phyloP scores from a whole-genome alignment of 2,888 invertebrate species.

The Malachius bipustulatus region DNA sequence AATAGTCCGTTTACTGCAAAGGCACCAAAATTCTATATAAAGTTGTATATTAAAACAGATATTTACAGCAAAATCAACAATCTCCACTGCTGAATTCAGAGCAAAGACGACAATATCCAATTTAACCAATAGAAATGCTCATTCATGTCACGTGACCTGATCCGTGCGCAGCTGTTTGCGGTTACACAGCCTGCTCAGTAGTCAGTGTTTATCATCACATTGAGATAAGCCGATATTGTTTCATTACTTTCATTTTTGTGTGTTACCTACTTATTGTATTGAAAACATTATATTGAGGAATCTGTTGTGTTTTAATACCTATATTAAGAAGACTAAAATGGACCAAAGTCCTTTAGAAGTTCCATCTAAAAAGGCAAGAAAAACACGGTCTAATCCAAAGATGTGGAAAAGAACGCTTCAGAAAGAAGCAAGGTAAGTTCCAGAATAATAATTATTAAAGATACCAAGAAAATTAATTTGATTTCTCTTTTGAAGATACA shows the following conservation, averaged over 20 bases:
- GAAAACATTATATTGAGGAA: background rate
- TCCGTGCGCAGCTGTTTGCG: background rate
- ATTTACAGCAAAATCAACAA: background rate
- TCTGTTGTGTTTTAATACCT: background rate
- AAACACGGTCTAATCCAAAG: background rate
- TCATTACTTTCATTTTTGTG: too few relatives aligned
- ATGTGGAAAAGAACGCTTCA: slow-evolving; percentile 1
- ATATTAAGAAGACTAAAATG: background rate
- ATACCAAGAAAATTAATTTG: slow-evolving; percentile 1
- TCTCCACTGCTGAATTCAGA: slow-evolving; percentile 1
- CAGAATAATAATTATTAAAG: background rate
- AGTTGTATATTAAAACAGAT: background rate
- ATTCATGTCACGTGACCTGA: background rate
- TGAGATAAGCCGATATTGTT: too few relatives aligned
- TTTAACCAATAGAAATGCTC: background rate
- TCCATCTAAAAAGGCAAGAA: background rate
- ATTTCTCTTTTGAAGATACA: background rate
- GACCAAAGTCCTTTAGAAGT: background rate
- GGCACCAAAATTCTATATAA: background rate
- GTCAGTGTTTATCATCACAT: too few relatives aligned
- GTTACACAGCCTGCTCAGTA: too few relatives aligned
- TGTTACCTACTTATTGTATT: background rate
- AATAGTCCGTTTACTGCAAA: background rate
- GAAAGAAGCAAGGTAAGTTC: slow-evolving; percentile 1
- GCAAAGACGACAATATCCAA: slow-evolving; percentile 1